phyloP scores from a whole-genome alignment of 2,113 vertebrate species.

The Oriolus oriolus region DNA sequence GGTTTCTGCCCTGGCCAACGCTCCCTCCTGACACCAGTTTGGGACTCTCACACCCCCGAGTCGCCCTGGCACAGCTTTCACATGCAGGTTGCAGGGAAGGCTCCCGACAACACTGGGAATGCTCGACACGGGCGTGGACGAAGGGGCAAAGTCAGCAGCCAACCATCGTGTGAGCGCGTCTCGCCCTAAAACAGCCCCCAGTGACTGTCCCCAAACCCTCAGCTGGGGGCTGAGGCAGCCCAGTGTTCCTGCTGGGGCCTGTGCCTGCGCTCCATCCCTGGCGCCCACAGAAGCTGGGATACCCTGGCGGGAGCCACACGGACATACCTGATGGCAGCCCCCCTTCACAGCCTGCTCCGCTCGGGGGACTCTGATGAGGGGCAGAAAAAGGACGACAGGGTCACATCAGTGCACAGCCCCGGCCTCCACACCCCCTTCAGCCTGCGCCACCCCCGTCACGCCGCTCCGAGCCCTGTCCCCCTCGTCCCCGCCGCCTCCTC shows the following conservation, averaged over 20 bases:
- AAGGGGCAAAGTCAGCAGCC: background rate
- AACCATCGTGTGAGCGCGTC: background rate
- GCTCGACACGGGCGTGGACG: background rate
- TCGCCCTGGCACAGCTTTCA: background rate
- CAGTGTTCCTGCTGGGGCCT: background rate
- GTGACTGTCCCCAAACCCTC: background rate
- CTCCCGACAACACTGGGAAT: background rate
- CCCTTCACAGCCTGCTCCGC: constrained; percentile 68
- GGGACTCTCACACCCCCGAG: background rate
- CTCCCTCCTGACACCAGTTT: background rate
- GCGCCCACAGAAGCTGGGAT: background rate
- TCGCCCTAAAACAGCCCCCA: background rate
- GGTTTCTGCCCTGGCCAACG: background rate
- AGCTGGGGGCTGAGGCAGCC: background rate
- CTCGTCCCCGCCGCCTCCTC: background rate
- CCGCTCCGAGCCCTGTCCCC: background rate
- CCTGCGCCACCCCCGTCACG: background rate
- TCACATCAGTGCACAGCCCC: constrained; percentile 52
- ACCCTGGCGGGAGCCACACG: constrained; percentile 31
- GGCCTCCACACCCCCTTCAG: constrained; percentile 14
- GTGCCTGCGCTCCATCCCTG: background rate
- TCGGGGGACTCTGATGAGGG: constrained; percentile 67
- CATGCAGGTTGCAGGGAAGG: background rate
- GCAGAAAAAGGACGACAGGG: constrained; percentile 68
- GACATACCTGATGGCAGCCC: constrained; percentile 67